Base-by-base conservation (phyloP, 2,888 invertebrate species). In the Schizotus pectinicornis region DNA sequence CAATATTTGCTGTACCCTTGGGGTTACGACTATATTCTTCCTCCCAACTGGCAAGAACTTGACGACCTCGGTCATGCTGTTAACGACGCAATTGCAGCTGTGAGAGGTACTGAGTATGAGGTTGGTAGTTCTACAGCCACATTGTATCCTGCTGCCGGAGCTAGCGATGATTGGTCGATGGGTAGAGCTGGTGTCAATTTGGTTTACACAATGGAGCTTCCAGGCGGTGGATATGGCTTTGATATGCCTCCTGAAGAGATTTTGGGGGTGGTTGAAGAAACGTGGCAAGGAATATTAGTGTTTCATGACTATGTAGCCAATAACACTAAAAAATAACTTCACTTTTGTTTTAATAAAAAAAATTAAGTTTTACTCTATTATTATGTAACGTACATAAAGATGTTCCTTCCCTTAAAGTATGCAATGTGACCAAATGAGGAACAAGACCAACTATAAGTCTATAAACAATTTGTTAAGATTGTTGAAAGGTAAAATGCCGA, bases 1-100 rank as follows among this genome's bases (percentile, higher is more conserved):
- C 83, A 85, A 63, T 86, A 85, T 74, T 76, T 90, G 22, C 73
- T 90, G 1, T 88, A 89, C 69, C 86, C 88, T 0, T 90, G 87
- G 87, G 88, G 88, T 1, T 88, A 84, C 62, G 83, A 85, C 13
- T 78, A 79, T 80, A 79, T 67, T 65, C 71, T 83, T 34, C 86
- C 85, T 1, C 74, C 74, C 1, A 82, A 86, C 50, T 81, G 79
- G 6, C 58, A 53, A 8, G 77, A 76, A 46, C 78, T 86, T 0
- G 79, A 81, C 7, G 64, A 68, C 1, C 78, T 84, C 2, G 84
- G 81, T 1, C 65, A 78, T 1, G 67, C 68, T 1, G 81, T 82
- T 72, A 80, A 77, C 13, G 70, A 79, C 3, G 81, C 80, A 6
- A 83, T 85, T 13, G 61, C 72, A 1, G 55, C 59, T 0, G 64